A percentile compares a stretch with the other conserved stretches of the same genome.
phyloP scores from a whole-genome alignment of 2,113 vertebrate species.

The Herpailurus yagouaroundi region DNA sequence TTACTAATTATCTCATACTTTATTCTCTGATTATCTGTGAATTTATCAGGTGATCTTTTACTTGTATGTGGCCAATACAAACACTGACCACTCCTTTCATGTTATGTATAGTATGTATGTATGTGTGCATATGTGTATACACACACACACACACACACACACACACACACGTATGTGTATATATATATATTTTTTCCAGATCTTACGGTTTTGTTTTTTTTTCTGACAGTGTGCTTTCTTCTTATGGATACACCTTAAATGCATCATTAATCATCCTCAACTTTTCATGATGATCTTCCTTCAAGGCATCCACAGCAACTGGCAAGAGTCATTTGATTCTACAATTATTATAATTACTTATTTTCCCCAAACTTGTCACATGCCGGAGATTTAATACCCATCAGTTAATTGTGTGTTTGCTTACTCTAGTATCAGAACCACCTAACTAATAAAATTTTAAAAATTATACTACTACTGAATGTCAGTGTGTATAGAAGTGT shows the following conservation, averaged over 20 bases:
- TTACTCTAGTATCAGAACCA: neutral
- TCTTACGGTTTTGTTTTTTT: neutral
- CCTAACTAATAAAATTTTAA: neutral
- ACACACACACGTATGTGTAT: neutral
- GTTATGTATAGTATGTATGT: neutral
- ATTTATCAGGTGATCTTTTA: neutral
- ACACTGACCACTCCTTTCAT: neutral
- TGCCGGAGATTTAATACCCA: neutral
- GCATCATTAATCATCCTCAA: neutral
- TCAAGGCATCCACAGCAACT: neutral
- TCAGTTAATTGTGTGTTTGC: neutral
- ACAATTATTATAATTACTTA: neutral
- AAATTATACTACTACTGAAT: neutral
- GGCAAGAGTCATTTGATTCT: neutral
- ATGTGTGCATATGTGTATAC: too few relatives aligned
- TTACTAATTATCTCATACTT: neutral
- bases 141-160: too few relatives aligned
- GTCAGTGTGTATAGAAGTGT: neutral
- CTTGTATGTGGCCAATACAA: neutral
- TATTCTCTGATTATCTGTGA: neutral
- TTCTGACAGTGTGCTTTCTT: neutral
- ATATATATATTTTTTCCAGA: neutral
- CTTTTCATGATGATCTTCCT: constrained; percentile 9
- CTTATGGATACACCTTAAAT: neutral
- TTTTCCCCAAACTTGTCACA: neutral